A percentile compares a stretch with the other conserved stretches of the same genome.
These are phyloP conservation scores for Neoitamus cyanurus DNA, from an alignment of 2,888 invertebrate species.

Conservation along the genomic window DNA sequence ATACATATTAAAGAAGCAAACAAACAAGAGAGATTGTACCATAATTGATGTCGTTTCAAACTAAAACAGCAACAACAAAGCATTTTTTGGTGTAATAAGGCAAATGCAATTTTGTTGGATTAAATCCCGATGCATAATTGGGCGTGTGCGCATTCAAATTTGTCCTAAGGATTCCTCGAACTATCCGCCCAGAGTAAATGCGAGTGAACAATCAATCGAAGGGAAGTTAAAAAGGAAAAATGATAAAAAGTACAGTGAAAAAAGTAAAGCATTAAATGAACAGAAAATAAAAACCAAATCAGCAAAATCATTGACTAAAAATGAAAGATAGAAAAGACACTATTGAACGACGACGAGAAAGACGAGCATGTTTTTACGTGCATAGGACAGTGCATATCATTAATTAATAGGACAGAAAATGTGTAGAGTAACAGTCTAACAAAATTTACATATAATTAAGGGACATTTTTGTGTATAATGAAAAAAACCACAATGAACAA, in stretches of 20 bases:
- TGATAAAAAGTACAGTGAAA: background rate
- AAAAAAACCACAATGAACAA: background rate
- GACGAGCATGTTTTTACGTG: background rate
- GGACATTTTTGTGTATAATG: background rate
- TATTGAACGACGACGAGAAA: background rate
- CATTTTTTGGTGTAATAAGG: background rate
- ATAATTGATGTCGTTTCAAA: constrained; percentile 28
- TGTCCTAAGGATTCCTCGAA: constrained; percentile 4
- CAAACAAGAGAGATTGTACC: constrained; percentile 9
- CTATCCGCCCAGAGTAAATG: constrained; percentile 38
- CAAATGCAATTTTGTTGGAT: background rate
- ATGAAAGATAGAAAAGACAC: background rate
- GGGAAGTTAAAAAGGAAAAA: background rate
- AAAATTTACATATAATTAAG: background rate
- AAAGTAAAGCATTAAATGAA: background rate
- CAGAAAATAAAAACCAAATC: background rate
- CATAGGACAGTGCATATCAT: constrained; percentile 31
- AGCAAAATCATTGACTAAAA: constrained; percentile 25
- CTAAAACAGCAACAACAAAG: background rate
- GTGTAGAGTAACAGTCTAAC: constrained; percentile 14
- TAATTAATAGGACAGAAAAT: background rate
- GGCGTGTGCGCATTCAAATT: background rate
- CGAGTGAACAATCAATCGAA: constrained; percentile 33
- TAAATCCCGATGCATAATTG: background rate
- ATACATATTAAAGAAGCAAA: background rate